Percentiles rank a stretch among this genome's conserved stretches.
Evolutionary conservation across 2,113 vertebrate species (phyloP).

Genomic region (Thalassarche chlororhynchos): DNA sequence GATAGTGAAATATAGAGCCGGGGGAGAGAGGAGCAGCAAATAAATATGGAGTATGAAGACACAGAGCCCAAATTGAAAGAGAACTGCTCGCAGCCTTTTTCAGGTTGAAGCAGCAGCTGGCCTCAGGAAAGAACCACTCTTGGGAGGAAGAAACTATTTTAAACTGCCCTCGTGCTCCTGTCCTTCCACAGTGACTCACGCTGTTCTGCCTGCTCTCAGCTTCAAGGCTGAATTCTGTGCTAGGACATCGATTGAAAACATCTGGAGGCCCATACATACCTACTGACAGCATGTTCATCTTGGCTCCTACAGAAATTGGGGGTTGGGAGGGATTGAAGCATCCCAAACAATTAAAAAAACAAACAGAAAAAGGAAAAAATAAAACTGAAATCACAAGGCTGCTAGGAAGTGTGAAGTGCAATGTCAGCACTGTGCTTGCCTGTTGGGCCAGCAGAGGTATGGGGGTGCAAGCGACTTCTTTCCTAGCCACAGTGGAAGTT

Average conservation of each 20-base stretch:
- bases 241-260: neutral
- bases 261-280: neutral
- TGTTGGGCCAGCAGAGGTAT: neutral
- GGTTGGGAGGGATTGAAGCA: neutral
- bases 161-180: conserved; percentile 13
- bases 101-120: neutral
- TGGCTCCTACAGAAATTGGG: neutral
- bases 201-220: neutral
- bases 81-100: neutral
- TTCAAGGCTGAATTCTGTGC: neutral
- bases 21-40: neutral
- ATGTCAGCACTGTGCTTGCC: neutral
- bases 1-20: neutral
- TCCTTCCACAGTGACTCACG: conserved; percentile 11
- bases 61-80: neutral
- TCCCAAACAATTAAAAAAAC: neutral
- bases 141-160: conserved; percentile 41
- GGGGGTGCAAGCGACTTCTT: neutral
- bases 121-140: neutral
- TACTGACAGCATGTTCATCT: neutral
- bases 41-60: neutral
- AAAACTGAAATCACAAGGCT: neutral
- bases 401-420: neutral
- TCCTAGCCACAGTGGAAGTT: neutral
- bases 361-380: neutral